A percentile compares a stretch with the other conserved stretches of the same genome.
Conservation (phyloP, 92 coral and sea anemone genomes). For the Zoanthus solanderi region DNA sequence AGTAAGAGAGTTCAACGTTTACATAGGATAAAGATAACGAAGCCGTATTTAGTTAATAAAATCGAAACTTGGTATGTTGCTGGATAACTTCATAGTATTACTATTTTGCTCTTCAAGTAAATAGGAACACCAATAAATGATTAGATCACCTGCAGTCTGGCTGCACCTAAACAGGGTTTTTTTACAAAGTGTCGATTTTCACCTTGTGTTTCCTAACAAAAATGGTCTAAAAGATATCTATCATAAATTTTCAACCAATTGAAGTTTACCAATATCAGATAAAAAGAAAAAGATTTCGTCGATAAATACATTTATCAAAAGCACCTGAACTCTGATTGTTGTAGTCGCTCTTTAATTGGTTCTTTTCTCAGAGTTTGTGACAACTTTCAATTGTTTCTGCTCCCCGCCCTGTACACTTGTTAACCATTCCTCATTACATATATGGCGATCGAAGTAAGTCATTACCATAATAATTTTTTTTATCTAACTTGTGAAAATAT, state of each 20-base stretch:
- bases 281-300: not conserved
- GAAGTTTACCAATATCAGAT: not conserved
- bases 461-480: no score
- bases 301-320: slow-evolving; percentile 24
- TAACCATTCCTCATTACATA: not conserved
- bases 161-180: no score
- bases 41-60: no score
- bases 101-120: not conserved
- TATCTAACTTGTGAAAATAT: no score
- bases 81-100: no score
- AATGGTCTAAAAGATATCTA: not conserved
- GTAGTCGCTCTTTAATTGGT: not conserved
- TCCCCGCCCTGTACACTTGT: not conserved
- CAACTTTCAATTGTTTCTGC: not conserved
- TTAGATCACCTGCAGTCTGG: no score
- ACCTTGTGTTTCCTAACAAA: not conserved
- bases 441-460: no score
- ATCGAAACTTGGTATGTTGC: no score
- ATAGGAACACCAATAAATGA: not conserved
- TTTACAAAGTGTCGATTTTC: no score
- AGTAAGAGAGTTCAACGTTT: no score
- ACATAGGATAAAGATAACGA: no score
- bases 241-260: not conserved
- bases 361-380: not conserved
- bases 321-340: slow-evolving; percentile 11